phyloP scores from a whole-genome alignment of 1,140 invertebrate species.

The Drosophila trapezifrons region DNA sequence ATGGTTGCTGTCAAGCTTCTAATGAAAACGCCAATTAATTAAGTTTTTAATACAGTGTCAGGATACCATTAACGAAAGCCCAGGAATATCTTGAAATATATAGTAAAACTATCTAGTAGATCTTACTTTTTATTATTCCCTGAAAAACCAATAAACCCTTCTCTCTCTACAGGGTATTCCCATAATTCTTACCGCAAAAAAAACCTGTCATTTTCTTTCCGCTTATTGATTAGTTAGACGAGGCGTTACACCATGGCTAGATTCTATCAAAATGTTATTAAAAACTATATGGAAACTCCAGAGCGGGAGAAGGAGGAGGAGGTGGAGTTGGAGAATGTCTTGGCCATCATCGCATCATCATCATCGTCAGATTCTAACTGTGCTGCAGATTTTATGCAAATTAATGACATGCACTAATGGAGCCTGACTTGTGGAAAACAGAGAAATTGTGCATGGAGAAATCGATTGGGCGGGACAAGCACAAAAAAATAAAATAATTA shows the following conservation, averaged over 20 bases:
- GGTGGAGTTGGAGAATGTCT: constrained; percentile 19
- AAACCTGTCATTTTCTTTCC: constrained; percentile 23
- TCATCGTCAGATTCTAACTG: constrained; percentile 55
- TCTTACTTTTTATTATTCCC: background rate
- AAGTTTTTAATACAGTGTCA: no score
- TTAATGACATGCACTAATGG: constrained; percentile 79
- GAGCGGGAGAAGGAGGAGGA: constrained; percentile 10
- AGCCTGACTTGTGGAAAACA: constrained; percentile 49
- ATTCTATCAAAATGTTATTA: constrained; percentile 75
- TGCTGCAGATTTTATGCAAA: constrained; percentile 71
- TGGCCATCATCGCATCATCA: constrained; percentile 35
- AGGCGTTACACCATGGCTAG: constrained; percentile 49
- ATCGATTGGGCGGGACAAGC: constrained; percentile 52
- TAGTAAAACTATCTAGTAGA: background rate
- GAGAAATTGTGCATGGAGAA: constrained; percentile 37
- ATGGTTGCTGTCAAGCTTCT: no score
- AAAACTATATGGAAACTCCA: constrained; percentile 17
- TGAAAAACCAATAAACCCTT: background rate
- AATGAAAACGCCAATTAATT: no score
- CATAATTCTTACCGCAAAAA: background rate
- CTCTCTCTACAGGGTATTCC: constrained; percentile 3
- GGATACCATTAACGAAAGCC: no score
- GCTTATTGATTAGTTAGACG: constrained; percentile 70
- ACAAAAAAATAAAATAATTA: constrained; percentile 2
- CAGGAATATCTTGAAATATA: no score